Evolutionary conservation across 2,888 invertebrate species (phyloP), one percentile per base, ranked within the genome.

Genomic region (Idaea biselata): DNA sequence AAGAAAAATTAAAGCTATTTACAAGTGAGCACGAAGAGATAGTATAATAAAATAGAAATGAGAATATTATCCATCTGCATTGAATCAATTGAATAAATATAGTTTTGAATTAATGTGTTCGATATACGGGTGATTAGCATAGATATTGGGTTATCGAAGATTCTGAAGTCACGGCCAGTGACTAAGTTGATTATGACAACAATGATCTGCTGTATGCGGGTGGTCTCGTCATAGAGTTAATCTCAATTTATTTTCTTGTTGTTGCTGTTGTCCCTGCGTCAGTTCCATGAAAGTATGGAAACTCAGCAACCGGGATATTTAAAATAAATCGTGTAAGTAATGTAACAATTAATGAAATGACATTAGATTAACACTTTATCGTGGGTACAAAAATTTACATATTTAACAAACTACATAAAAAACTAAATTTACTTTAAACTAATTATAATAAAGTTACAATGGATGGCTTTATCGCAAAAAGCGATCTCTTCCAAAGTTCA

Each of bases 201-300:
- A 78, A 80, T 81, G 72, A 69, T 66, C 69, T 65, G 68, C 72
- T 64, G 72, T 68, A 88, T 89, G 85, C 88, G 89, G 88, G 89
- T 88, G 84, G 83, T 83, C 84, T 69, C 63, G 71, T 76, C 75
- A 82, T 79, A 80, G 81, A 81, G 82, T 84, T 84, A 83, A 84
- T 81, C 79, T 82, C 74, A 77, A 86, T 82, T 81, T 76, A 77
- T 78, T 83, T 83, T 79, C 67, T 71, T 68, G 3, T 44, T 8
- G 44, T 8, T 1, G 44, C 11, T 6, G 44, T 44, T 8, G 0
- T 14, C 3, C 11, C 14, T 14, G 44, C 44, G 44, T 44, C 3
- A 7, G 44, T 14, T 44, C 44, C 11, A 8, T 8, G 11, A 25
- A 25, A 25, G 25, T 25, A 3, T 25, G 25, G 5, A 25, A 25